Evolutionary conservation across 2,888 invertebrate genomes (phyloP), one percentile per base, ranked within the genome.

Genomic region (Phengaris alcon): DNA sequence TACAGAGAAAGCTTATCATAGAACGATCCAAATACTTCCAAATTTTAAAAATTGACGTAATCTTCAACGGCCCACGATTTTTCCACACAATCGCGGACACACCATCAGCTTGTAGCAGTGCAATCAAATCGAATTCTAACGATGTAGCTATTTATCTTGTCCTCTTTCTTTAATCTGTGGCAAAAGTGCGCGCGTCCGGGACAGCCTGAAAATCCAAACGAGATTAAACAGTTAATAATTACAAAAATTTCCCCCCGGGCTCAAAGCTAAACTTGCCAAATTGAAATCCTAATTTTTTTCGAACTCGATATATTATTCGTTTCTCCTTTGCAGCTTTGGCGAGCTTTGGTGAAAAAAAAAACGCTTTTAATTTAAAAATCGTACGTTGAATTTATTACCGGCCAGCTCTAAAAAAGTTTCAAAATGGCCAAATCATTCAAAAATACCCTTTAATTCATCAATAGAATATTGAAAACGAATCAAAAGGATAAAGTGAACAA

Each of bases 401-500:
- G 52, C 52, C 52, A 64, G 35, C 7, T 64, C 64, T 64, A 64
- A 64, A 64, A 64, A 64, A 44, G 12, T 12, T 52, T 64, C 64
- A 10, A 64, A 64, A 64, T 64, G 64, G 35, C 64, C 64, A 64
- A 64, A 52, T 52, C 64, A 64, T 64, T 64, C 35, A 64, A 54
- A 72, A 72, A 72, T 72, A 52, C 52, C 72, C 54, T 52, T 72
- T 54, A 72, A 72, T 72, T 72, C 22, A 72, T 72, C 72, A 52
- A 22, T 54, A 72, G 52, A 72, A 72, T 72, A 72, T 72, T 72
- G 72, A 52, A 72, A 72, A 72, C 72, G 72, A 72, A 72, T 72
- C 72, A 54, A 72, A 72, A 72, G 72, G 72, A 10, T 35, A 80
- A 79, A 78, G 78, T 76, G 77, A 81, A 81, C 77, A 81, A 78